Base-by-base conservation (phyloP, 2,888 invertebrate genomes). In the Drosophila greeni region DNA sequence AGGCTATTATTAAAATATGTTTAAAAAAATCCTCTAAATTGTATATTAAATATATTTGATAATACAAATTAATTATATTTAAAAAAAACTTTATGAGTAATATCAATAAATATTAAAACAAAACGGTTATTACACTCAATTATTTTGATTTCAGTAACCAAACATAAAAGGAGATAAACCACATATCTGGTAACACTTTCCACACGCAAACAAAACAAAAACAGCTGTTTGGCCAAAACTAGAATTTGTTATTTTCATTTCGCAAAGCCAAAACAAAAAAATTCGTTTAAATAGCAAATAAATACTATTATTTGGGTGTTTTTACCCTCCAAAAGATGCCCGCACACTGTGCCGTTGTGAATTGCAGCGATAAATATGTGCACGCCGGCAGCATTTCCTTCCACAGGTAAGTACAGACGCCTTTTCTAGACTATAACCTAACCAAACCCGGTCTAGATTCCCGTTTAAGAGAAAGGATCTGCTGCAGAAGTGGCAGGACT, bases 301-400 rank as follows among this genome's bases (percentile, higher is more conserved):
- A 6, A 16, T 20, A 12, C 14, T 8, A 0, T 5, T 31, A 18
- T 14, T 12, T 9, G 29, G 14, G 29, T 47, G 29, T 12, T 29
- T 29, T 31, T 2, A 9, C 45, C 29, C 29, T 5, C 3, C 2
- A 12, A 7, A 37, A 23, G 3, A 89, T 89, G 88, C 88, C 88
- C 4, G 87, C 89, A 39, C 87, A 87, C 72, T 89, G 88, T 70
- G 86, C 86, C n/a, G 88, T 88, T 16, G 71, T 80, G 2, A 86
- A 86, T 67, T 89, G 89, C 64, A 86, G 86, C 74, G 84, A 86
- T 59, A 88, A 86, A 84, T 89, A 89, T 72, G 80, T 84, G 0
- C 88, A 88, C 53, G 77, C 85, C 3, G 87, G 87, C 48, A 86
- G 82, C 71, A 85, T 89, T 6, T 89, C 89, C 1, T 89, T 88